Base-by-base conservation (phyloP, 2,797 vertebrate species). In the Halcyon leucocephala region DNA sequence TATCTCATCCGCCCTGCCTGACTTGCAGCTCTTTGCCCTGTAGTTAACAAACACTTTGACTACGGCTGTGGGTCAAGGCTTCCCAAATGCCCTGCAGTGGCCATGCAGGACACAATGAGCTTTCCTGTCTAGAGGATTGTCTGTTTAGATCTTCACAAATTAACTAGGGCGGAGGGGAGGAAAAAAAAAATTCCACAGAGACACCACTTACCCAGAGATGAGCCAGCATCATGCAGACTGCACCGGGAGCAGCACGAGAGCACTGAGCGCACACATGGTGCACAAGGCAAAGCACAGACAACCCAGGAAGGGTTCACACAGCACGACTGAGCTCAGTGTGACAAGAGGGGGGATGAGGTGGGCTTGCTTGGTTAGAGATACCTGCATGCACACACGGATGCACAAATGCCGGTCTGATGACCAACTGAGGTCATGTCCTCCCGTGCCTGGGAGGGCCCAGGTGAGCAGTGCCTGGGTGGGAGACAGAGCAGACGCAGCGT, bases 361-460 rank as follows among this genome's bases (percentile, higher is more conserved):
- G 49, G 28, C 20, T 76, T 21, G 28, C 13, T 37, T 3, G 0
- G 48, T 25, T 35, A 57, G n/a, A 64, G 64, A 52, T 7, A 33
- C 8, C 8, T 0, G 1, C 1, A 3, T 31, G 44, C 17, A 35
- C n/a, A 31, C 7, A 71, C 14, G 31, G 28, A n/a, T 16, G 24
- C 26, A 15, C 17, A 49, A 13, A 15, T 0, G 1, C 57, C 8
- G 2, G 26, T 18, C 60, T 35, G 12, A 4, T 0, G 9, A 62
- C 42, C 60, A 37, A 10, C 11, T 0, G 0, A 46, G 35, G 33
- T 46, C 22, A 7, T 1, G 1, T 18, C 28, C 57, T 70, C 20
- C 29, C 7, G 14, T 37, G 22, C 25, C 41, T n/a, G 39, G 33
- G 41, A 65, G n/a, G 28, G 21, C 6, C 35, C 18, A 28, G 29